Conservation (phyloP, 2,888 invertebrate species). For the Troilus luridus region DNA sequence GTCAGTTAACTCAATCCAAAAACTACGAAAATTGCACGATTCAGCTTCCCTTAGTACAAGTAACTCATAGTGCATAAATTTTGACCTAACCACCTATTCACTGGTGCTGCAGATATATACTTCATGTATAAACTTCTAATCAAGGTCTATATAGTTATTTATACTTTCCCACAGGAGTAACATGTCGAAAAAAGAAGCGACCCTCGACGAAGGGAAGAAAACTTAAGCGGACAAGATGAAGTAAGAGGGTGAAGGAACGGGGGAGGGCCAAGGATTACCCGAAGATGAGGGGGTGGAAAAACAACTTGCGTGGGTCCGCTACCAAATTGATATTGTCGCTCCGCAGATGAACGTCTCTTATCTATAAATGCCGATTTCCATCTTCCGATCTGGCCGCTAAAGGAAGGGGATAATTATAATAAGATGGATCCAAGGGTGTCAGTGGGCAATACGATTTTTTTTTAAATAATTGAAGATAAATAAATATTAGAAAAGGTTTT, state of each 20-base stretch:
- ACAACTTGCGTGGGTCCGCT: not conserved
- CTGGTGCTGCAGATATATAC: too few species aligned
- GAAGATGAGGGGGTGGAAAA: not conserved
- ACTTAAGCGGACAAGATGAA: slow-evolving; percentile 24
- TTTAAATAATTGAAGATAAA: too few species aligned
- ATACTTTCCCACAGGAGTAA: not conserved
- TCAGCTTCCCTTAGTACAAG: too few species aligned
- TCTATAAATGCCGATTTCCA: not conserved
- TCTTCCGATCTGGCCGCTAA: not conserved
- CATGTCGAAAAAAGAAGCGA: not conserved
- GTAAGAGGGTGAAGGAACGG: not conserved
- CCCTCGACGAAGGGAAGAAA: not conserved
- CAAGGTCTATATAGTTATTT: not conserved
- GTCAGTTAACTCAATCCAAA: too few species aligned
- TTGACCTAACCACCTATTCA: too few species aligned
- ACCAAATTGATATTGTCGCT: not conserved
- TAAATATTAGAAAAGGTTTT: too few species aligned
- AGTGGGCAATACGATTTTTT: too few species aligned
- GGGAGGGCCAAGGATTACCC: not conserved
- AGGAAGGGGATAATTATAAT: not conserved
- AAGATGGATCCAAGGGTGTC: too few species aligned
- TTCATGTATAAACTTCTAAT: not conserved
- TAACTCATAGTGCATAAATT: too few species aligned
- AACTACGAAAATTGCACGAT: too few species aligned
- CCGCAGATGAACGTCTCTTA: not conserved